Conservation (phyloP, 2,797 vertebrate genomes). For the Galago senegalensis region DNA sequence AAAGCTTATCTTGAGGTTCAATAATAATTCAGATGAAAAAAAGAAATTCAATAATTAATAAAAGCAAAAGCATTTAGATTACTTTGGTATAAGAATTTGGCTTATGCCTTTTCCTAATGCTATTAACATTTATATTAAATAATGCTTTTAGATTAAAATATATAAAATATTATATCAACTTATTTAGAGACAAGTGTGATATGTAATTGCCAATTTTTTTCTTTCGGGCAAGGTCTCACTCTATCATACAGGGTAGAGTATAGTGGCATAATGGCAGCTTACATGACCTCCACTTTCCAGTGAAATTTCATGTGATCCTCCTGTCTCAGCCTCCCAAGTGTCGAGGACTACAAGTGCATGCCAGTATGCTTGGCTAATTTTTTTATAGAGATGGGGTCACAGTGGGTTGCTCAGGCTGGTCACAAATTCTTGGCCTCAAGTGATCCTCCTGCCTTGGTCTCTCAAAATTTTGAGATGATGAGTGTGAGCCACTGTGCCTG, state of each 20-base stretch:
- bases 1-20: slow-evolving; percentile 53
- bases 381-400: background rate
- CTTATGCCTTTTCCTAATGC: slow-evolving; percentile 14
- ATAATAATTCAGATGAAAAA: slow-evolving; percentile 59
- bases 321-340: background rate
- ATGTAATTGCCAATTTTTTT: background rate
- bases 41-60: slow-evolving; percentile 43
- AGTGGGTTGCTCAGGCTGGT: background rate
- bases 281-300: background rate
- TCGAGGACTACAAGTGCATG: background rate
- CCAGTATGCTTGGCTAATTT: background rate
- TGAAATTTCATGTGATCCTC: background rate
- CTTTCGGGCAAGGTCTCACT: background rate
- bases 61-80: slow-evolving; percentile 10
- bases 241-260: background rate
- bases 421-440: background rate
- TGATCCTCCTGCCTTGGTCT: background rate
- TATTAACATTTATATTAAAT: slow-evolving; percentile 31
- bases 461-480: background rate
- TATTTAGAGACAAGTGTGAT: background rate
- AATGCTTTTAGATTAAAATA: slow-evolving; percentile 52
- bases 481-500: background rate
- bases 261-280: background rate
- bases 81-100: slow-evolving; percentile 37
- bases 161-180: background rate